Conservation (phyloP, 2,113 vertebrate genomes). For the Rattus rattus region DNA sequence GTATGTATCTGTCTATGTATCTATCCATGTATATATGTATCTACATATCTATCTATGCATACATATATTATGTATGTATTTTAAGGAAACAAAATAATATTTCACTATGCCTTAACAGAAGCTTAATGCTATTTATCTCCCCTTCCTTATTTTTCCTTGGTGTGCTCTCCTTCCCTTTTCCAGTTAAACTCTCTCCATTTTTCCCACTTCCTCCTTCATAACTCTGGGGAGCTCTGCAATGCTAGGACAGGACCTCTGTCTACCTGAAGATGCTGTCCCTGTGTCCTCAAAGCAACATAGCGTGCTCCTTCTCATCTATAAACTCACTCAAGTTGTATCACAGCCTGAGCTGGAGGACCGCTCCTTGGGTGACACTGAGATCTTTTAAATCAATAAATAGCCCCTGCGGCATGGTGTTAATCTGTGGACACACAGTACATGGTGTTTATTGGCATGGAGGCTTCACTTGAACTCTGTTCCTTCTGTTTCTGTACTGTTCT, state of each 20-base stretch:
- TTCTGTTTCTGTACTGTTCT: not conserved
- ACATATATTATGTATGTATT: not conserved
- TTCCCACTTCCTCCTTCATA: not conserved
- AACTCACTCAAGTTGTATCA: not conserved
- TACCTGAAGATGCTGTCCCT: not conserved
- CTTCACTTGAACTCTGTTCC: not conserved
- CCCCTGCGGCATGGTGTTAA: not conserved
- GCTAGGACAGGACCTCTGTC: not conserved
- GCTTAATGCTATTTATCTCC: not conserved
- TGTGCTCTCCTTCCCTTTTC: not conserved
- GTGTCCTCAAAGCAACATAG: fast-evolving
- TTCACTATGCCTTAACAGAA: not conserved
- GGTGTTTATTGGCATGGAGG: too few relatives aligned
- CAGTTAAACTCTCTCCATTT: too few relatives aligned
- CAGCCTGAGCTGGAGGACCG: not conserved
- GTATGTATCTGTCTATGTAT: not conserved
- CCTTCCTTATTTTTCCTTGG: not conserved
- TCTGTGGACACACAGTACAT: not conserved
- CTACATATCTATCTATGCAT: not conserved
- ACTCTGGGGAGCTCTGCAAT: not conserved
- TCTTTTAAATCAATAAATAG: not conserved
- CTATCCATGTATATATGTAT: not conserved
- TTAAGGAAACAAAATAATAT: not conserved
- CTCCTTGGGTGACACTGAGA: fast-evolving
- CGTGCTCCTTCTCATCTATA: not conserved